Evolutionary conservation across 2,113 vertebrate genomes (phyloP), one percentile per base, ranked within the genome.

Genomic region (Myodes glareolus): DNA sequence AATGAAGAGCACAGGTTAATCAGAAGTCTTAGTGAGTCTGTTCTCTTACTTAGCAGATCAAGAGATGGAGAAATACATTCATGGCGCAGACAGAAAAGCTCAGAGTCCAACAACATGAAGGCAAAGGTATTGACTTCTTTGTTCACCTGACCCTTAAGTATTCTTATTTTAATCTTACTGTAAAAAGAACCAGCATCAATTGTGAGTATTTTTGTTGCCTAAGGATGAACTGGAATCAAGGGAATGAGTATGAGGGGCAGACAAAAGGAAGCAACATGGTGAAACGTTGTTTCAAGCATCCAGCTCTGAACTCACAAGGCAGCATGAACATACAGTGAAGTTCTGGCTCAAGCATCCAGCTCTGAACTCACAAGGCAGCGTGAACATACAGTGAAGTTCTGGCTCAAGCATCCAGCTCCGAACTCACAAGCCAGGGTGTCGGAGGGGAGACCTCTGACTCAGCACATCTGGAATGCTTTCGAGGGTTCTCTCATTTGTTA

Each of bases 1-100:
- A 80, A 50, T 0, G 0, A 97, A 97, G 65, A 80, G 90, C 31
- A 0, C 0, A 7, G 52, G 50, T 68, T 87, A 39, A 72, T 90
- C 76, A 63, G 47, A 95, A 92, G 94, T 94, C 90, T 17, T 92
- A 72, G 36, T 7, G 55, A 36, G 65, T 76, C 80, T 7, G 50
- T 31, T 29, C 87, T 94, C 61, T 65, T 11, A 90, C 5, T 2
- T 58, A 31, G 47, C 23, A 84, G n/a, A 29, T 68, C 42, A 95
- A 92, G 16, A 31, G 95, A 72, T 78, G 23, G 23, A 52, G 68
- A 85, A 78, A 82, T 65, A 67, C 88, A 94, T 96, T 94, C 94
- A 90, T 19, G n/a, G 86, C 58, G 68, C 42, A 50, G 88, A 73
- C 31, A 50, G 55, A 81, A 50, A 82, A 91, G 55, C 39, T 16